phyloP scores from a whole-genome alignment of 2,797 vertebrate genomes.

The Neopelma chrysocephalum region DNA sequence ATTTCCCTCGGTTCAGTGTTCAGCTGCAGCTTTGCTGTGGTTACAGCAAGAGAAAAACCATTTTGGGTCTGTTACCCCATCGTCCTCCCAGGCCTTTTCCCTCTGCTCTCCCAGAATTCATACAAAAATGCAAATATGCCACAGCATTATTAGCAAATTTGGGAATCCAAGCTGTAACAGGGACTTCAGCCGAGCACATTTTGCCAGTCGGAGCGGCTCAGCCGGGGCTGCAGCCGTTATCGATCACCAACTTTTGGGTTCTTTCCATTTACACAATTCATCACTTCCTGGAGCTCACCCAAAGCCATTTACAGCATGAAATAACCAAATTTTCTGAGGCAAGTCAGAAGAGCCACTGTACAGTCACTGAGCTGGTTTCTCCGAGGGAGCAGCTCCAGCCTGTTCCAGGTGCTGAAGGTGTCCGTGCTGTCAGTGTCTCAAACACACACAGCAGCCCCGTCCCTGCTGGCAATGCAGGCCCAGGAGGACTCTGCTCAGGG shows the following conservation, averaged over 20 bases:
- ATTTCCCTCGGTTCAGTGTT: neutral
- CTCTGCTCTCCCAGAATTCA: neutral
- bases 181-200: neutral
- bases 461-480: neutral
- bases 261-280: neutral
- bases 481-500: neutral
- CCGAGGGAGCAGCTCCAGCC: neutral
- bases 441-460: neutral
- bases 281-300: constrained; percentile 1
- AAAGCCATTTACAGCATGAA: constrained; percentile 2
- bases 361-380: neutral
- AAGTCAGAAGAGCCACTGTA: neutral
- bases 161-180: neutral
- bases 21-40: neutral
- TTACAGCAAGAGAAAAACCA: neutral
- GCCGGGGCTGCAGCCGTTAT: neutral
- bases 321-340: neutral
- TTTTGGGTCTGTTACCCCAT: neutral
- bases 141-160: neutral
- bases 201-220: neutral
- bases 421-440: neutral
- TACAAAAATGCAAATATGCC: neutral
- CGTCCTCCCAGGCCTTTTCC: neutral
- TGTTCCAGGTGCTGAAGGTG: neutral
- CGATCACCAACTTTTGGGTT: neutral